Evolutionary conservation across 2,113 vertebrate species (phyloP).

Genomic region (Henicopernis longicauda): DNA sequence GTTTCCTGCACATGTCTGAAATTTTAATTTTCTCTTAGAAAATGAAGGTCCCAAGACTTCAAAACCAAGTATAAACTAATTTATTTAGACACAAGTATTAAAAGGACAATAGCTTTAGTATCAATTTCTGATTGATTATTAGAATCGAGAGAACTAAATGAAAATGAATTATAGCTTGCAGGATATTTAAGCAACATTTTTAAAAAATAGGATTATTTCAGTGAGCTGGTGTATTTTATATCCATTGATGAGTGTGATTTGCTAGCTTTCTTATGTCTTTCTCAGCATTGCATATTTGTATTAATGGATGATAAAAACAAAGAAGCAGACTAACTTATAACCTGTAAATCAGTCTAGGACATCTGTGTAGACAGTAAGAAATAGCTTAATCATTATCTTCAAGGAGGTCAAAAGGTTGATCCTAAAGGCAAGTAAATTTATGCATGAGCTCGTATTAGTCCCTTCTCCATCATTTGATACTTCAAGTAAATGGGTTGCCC

Average conservation of each 20-base stretch:
- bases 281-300: not conserved
- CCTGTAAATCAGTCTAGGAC: not conserved
- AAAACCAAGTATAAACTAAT: not conserved
- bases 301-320: not conserved
- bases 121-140: not conserved
- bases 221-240: not conserved
- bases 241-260: not conserved
- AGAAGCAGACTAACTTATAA: not conserved
- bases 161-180: not conserved
- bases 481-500: constrained; percentile 25
- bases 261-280: not conserved
- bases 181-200: not conserved
- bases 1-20: not conserved
- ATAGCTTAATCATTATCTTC: constrained; percentile 30
- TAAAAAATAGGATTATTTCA: not conserved
- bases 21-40: not conserved
- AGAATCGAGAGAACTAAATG: not conserved
- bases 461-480: constrained; percentile 28
- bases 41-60: not conserved
- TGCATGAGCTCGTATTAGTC: constrained; percentile 16
- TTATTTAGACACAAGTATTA: not conserved
- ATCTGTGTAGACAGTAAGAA: not conserved
- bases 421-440: not conserved
- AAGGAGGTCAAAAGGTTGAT: not conserved
- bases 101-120: not conserved